Conservation (phyloP, 2,888 invertebrate genomes). For the Chrysina gloriosa region DNA sequence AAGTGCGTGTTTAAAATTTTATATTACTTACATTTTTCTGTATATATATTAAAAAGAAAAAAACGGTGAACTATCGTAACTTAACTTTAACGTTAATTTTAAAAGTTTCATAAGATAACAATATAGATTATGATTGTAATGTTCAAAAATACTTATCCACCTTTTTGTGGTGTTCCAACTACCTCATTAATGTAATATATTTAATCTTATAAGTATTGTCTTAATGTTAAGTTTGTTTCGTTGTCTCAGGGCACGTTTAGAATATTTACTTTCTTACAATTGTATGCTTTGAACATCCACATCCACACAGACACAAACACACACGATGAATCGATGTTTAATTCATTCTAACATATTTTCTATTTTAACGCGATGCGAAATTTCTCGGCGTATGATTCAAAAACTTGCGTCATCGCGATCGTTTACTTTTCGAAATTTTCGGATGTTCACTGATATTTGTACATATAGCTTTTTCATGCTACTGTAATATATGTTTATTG, state of each 20-base stretch:
- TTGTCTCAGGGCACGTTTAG: slow-evolving; percentile 60
- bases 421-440: neutral
- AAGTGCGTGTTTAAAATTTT: slow-evolving; percentile 15
- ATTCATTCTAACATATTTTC: too few species aligned
- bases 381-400: neutral
- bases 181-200: slow-evolving; percentile 58
- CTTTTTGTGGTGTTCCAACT: slow-evolving; percentile 55
- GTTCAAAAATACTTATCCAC: slow-evolving; percentile 57
- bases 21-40: slow-evolving; percentile 22
- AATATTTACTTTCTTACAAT: slow-evolving; percentile 26
- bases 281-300: slow-evolving; percentile 31
- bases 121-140: slow-evolving; percentile 44
- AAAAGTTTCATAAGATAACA: neutral
- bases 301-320: neutral
- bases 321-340: neutral
- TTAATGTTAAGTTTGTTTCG: slow-evolving; percentile 53
- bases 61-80: neutral
- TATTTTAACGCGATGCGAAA: neutral
- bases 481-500: slow-evolving; percentile 35
- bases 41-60: slow-evolving; percentile 18
- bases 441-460: slow-evolving; percentile 31
- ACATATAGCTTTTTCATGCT: slow-evolving; percentile 34
- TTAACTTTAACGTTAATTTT: slow-evolving; percentile 15
- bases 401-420: neutral
- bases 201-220: slow-evolving; percentile 55